A percentile compares a stretch with the other conserved stretches of the same genome.
Conservation (phyloP, 2,113 vertebrate genomes). For the Xyliphius kryptos region DNA sequence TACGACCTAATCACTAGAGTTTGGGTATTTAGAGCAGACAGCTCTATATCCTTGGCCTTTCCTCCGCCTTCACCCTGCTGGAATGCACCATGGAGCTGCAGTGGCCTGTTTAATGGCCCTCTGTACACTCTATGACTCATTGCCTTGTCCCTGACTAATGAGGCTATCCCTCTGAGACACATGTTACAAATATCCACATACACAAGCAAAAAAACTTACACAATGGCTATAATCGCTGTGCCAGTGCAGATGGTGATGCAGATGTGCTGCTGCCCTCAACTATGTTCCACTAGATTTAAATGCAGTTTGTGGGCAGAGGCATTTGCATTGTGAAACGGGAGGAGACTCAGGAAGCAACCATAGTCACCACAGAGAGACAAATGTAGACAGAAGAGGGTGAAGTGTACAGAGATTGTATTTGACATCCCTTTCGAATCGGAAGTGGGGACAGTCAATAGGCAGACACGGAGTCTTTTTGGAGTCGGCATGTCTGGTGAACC, state of each 20-base stretch:
- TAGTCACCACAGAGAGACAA: constrained; percentile 11
- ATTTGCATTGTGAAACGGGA: constrained; percentile 4
- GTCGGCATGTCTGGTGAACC: constrained; percentile 56
- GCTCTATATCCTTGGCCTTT: constrained; percentile 44
- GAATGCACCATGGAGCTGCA: constrained; percentile 52
- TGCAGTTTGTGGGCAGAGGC: constrained; percentile 16
- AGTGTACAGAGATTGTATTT: constrained; percentile 17
- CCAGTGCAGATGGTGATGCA: constrained; percentile 21
- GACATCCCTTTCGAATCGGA: constrained; percentile 10
- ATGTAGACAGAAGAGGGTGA: constrained; percentile 19
- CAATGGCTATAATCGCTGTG: constrained; percentile 7
- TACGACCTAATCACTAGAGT: constrained; percentile 12
- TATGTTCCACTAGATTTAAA: constrained; percentile 24
- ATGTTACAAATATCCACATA: constrained; percentile 1
- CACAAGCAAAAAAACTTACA: not conserved
- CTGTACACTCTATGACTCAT: constrained; percentile 30
- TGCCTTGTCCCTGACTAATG: constrained; percentile 31
- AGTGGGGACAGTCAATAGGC: constrained; percentile 12
- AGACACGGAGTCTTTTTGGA: constrained; percentile 46
- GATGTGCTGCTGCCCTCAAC: constrained; percentile 14
- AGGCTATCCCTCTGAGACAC: constrained; percentile 24
- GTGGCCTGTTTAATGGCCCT: constrained; percentile 51
- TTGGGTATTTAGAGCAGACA: constrained; percentile 32
- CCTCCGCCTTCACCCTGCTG: constrained; percentile 41
- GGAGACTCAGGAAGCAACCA: constrained; percentile 15